These are phyloP conservation scores for Oncorhynchus kisutch DNA, from an alignment of 2,113 vertebrate species.

Conservation along the genomic window DNA sequence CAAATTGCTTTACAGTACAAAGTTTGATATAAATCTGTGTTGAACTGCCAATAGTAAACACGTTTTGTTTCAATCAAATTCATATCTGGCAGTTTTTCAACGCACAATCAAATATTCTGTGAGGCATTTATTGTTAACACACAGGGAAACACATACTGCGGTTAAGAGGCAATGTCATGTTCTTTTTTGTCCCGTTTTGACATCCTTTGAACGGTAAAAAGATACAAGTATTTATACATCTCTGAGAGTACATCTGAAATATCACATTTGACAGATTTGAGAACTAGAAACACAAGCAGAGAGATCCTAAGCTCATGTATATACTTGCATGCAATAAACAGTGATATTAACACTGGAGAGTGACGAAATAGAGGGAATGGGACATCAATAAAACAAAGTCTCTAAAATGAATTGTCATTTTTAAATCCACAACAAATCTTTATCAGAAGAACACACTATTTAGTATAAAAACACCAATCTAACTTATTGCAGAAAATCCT, in stretches of 20 bases:
- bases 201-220: constrained; percentile 55
- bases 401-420: not conserved
- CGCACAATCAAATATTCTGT: constrained; percentile 36
- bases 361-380: not conserved
- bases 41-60: constrained; percentile 7
- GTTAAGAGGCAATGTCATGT: constrained; percentile 21
- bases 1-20: not conserved
- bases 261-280: constrained; percentile 46
- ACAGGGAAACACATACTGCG: constrained; percentile 35
- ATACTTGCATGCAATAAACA: not conserved
- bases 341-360: not conserved
- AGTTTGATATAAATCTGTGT: not conserved
- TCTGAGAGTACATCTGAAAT: constrained; percentile 43
- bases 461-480: not conserved
- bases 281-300: constrained; percentile 8
- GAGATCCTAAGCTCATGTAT: not conserved
- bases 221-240: constrained; percentile 39
- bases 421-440: not conserved
- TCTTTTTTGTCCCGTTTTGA: constrained; percentile 61
- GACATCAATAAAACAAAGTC: not conserved
- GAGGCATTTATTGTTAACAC: constrained; percentile 31
- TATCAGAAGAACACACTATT: not conserved
- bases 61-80: not conserved
- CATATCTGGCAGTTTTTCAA: constrained; percentile 9
- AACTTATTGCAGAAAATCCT: not conserved